These are phyloP conservation scores for Corythaeola cristata DNA, from an alignment of 2,113 vertebrate species.

Conservation along the genomic window DNA sequence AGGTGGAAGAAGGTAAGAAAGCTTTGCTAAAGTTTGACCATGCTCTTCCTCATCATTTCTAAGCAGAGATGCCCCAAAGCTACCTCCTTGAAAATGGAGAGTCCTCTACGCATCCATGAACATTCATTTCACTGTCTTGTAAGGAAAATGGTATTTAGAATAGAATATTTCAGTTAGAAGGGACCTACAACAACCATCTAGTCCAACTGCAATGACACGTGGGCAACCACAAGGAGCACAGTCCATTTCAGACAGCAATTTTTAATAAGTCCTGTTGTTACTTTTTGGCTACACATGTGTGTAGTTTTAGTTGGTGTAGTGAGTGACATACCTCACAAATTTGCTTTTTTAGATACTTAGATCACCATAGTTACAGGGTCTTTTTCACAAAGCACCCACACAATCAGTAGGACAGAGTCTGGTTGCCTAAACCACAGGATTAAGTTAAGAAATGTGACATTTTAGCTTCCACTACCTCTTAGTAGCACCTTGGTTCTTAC, in stretches of 20 bases:
- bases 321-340: not conserved
- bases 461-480: not conserved
- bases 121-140: not conserved
- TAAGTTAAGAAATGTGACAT: not conserved
- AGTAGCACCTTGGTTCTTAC: not conserved
- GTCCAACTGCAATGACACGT: not conserved
- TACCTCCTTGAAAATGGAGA: not conserved
- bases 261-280: not conserved
- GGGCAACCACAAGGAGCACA: not conserved
- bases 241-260: not conserved
- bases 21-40: not conserved
- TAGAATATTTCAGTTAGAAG: not conserved
- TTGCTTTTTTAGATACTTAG: not conserved
- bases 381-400: not conserved
- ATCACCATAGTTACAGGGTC: not conserved
- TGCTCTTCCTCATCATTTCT: not conserved
- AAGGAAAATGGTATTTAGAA: not conserved
- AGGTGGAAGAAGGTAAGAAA: not conserved
- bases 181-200: not conserved
- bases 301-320: not conserved
- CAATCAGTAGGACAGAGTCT: not conserved
- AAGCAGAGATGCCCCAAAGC: not conserved
- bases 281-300: fast-evolving
- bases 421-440: not conserved
- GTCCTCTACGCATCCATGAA: not conserved